These are phyloP conservation scores for Sebastes schlegelii DNA, from an alignment of 2,113 vertebrate species.

Conservation along the genomic window DNA sequence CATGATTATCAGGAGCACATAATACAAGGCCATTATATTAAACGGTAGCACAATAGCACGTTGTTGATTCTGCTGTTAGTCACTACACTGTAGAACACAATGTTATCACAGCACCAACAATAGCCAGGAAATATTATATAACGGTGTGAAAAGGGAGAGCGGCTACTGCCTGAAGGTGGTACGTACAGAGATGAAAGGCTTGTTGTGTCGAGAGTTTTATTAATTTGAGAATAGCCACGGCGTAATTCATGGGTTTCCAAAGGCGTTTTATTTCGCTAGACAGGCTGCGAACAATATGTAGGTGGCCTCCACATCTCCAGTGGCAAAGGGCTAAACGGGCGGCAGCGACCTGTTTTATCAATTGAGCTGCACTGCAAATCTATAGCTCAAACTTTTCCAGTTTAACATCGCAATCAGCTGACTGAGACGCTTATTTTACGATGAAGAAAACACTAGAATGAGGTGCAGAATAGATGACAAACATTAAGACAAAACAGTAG, in stretches of 20 bases:
- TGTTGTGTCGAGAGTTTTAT: background rate
- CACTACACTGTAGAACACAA: background rate
- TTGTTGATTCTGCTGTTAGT: background rate
- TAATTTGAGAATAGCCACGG: background rate
- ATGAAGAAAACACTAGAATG: no score
- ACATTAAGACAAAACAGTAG: background rate
- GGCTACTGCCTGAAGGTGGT: background rate
- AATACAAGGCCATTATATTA: background rate
- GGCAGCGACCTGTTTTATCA: background rate
- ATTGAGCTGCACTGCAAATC: background rate
- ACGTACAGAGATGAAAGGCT: background rate
- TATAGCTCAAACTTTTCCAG: background rate
- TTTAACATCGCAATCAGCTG: no score
- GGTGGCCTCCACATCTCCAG: background rate
- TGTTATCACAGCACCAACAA: slow-evolving; percentile 15
- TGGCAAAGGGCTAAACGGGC: background rate
- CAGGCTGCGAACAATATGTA: background rate
- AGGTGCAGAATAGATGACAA: background rate
- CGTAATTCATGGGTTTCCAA: background rate
- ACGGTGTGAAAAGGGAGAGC: background rate
- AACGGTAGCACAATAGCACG: background rate
- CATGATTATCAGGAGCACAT: background rate
- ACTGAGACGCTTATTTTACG: no score
- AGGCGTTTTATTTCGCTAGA: background rate
- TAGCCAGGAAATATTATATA: background rate